A percentile compares a stretch with the other conserved stretches of the same genome.
These are phyloP conservation scores for Catajapyx aquilonaris DNA, from an alignment of 1,140 invertebrate genomes.

Conservation along the genomic window DNA sequence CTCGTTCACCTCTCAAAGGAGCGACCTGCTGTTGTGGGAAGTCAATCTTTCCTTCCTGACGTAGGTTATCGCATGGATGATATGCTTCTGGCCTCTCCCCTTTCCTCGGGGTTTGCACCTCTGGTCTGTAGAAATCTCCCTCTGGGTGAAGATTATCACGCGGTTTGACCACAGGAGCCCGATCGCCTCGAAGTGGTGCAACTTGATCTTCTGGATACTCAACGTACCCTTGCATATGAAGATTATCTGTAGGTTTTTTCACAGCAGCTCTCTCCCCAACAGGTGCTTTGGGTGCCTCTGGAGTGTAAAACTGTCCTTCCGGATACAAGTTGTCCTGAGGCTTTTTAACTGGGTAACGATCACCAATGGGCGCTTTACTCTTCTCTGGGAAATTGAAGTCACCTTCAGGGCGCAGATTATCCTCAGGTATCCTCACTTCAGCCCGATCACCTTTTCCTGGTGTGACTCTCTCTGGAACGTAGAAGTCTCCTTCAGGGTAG, in stretches of 20 bases:
- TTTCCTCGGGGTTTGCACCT: conserved; percentile 21
- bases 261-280: conserved; percentile 20
- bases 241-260: too few species aligned
- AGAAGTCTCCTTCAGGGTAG: too few species aligned
- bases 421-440: conserved; percentile 21
- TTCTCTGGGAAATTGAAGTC: too few species aligned
- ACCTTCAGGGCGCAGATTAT: not conserved
- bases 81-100: conserved; percentile 29
- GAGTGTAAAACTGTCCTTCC: conserved; percentile 28
- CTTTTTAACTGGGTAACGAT: too few species aligned
- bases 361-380: conserved; percentile 5
- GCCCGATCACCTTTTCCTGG: too few species aligned
- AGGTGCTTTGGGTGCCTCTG: conserved; percentile 26
- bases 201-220: too few species aligned
- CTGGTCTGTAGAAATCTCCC: conserved; percentile 19
- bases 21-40: too few species aligned
- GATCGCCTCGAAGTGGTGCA: too few species aligned
- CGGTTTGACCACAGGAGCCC: conserved; percentile 21
- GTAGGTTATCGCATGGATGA: conserved; percentile 32
- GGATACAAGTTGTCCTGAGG: too few species aligned
- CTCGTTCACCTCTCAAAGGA: too few species aligned
- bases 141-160: conserved; percentile 31
- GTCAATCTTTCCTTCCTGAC: conserved; percentile 27
- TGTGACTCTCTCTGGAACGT: too few species aligned
- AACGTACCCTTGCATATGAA: too few species aligned